Evolutionary conservation across 2,113 vertebrate species (phyloP).

Genomic region (Corythornis vintsioides): DNA sequence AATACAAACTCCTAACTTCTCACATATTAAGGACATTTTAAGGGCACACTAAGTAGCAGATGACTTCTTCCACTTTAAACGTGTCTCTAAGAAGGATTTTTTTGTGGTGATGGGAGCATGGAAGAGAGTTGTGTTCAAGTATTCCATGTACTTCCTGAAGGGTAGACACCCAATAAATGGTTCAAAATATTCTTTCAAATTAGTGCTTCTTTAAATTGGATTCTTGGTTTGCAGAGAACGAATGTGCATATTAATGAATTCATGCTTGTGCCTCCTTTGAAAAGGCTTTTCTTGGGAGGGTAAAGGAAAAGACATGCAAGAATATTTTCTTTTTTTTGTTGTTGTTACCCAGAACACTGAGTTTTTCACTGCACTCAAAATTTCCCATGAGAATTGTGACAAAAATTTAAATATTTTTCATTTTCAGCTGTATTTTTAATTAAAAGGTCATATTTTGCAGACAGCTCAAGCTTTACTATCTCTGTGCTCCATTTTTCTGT

Average conservation of each 20-base stretch:
- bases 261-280: slow-evolving; percentile 3
- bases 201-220: not conserved
- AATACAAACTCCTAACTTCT: slow-evolving; percentile 26
- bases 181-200: not conserved
- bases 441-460: slow-evolving; percentile 55
- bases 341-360: slow-evolving; percentile 17
- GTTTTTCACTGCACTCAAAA: not conserved
- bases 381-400: slow-evolving; percentile 36
- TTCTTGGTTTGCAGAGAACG: not conserved
- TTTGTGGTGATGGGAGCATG: not conserved
- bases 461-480: slow-evolving; percentile 29
- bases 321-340: slow-evolving; percentile 12
- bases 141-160: not conserved
- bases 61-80: slow-evolving; percentile 23
- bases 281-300: slow-evolving; percentile 10
- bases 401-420: slow-evolving; percentile 67
- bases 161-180: not conserved
- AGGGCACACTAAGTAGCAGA: not conserved
- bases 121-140: not conserved
- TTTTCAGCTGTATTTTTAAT: slow-evolving; percentile 58
- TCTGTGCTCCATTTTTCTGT: slow-evolving; percentile 26
- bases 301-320: not conserved
- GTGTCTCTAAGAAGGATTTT: not conserved
- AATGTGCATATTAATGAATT: slow-evolving; percentile 42
- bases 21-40: not conserved